Conservation (phyloP, 2,797 vertebrate genomes). For the Macroramphosus scolopax region DNA sequence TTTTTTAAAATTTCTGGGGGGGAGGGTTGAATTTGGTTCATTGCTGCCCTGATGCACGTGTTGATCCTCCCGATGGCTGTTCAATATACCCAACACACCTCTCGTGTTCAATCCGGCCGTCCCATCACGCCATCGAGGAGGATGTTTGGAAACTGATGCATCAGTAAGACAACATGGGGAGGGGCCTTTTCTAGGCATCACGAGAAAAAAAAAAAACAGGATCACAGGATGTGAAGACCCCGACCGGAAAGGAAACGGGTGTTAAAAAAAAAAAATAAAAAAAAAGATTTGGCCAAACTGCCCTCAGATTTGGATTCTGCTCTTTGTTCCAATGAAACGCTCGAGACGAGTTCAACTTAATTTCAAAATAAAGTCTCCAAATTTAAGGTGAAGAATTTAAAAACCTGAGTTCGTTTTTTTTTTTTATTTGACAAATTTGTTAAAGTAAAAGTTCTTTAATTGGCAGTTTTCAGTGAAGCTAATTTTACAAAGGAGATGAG, state of each 20-base stretch:
- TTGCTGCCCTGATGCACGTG: constrained; percentile 76
- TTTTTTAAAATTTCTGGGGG: constrained; percentile 69
- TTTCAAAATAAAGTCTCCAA: constrained; percentile 49
- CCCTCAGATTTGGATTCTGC: constrained; percentile 62
- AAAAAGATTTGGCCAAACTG: no score
- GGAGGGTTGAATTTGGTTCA: constrained; percentile 55
- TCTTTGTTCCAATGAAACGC: constrained; percentile 41
- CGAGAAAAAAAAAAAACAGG: constrained; percentile 26
- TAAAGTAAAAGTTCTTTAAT: constrained; percentile 55
- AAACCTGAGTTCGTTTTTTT: constrained; percentile 41
- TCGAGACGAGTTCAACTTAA: constrained; percentile 41
- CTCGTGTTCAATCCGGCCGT: constrained; percentile 27
- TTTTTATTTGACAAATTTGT: constrained; percentile 35
- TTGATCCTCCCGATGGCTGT: constrained; percentile 8
- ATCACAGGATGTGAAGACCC: constrained; percentile 55
- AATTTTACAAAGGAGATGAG: constrained; percentile 62
- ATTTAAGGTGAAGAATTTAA: constrained; percentile 64
- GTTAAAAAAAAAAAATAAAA: constrained; percentile 27
- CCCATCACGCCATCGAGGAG: constrained; percentile 10
- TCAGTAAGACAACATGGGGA: constrained; percentile 54
- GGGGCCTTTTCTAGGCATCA: constrained; percentile 51
- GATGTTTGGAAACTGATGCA: constrained; percentile 40
- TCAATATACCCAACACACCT: not conserved
- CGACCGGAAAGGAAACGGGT: constrained; percentile 52
- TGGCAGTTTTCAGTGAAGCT: constrained; percentile 78